A percentile compares a stretch with the other conserved stretches of the same genome.
Evolutionary conservation across 2,888 invertebrate species (phyloP).

Genomic region (Pherbina coryleti): DNA sequence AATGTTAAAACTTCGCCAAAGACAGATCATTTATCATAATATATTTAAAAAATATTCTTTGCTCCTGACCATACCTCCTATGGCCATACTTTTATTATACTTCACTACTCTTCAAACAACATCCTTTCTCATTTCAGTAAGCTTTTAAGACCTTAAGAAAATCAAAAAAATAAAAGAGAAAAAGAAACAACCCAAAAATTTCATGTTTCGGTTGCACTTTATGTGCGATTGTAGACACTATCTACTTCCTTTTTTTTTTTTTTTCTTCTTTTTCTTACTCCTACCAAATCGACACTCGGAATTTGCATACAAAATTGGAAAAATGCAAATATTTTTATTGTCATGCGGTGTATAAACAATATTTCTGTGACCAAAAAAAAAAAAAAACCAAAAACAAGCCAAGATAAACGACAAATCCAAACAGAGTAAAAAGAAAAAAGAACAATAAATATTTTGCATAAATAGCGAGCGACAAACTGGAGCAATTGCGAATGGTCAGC

Average conservation of each 20-base stretch:
- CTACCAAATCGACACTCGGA: slow-evolving; percentile 25
- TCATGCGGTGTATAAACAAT: slow-evolving; percentile 51
- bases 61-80: neutral
- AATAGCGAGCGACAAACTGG: slow-evolving; percentile 45
- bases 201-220: slow-evolving; percentile 31
- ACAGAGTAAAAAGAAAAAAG: neutral
- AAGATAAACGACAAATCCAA: neutral
- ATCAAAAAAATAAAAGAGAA: neutral
- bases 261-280: neutral
- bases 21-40: neutral
- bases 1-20: too few relatives aligned
- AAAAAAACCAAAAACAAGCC: neutral
- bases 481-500: slow-evolving; percentile 34
- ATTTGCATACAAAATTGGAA: slow-evolving; percentile 67
- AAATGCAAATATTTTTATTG: slow-evolving; percentile 69
- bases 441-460: neutral
- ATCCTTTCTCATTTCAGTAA: neutral
- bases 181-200: neutral
- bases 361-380: slow-evolving; percentile 4
- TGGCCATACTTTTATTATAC: neutral
- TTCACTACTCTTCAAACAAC: neutral
- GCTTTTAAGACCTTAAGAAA: neutral
- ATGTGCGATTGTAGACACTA: slow-evolving; percentile 33
- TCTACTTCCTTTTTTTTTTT: neutral
- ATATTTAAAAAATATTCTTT: neutral